A percentile compares a stretch with the other conserved stretches of the same genome.
Conservation (phyloP, 2,888 invertebrate species). For the Flexamia atlantica region DNA sequence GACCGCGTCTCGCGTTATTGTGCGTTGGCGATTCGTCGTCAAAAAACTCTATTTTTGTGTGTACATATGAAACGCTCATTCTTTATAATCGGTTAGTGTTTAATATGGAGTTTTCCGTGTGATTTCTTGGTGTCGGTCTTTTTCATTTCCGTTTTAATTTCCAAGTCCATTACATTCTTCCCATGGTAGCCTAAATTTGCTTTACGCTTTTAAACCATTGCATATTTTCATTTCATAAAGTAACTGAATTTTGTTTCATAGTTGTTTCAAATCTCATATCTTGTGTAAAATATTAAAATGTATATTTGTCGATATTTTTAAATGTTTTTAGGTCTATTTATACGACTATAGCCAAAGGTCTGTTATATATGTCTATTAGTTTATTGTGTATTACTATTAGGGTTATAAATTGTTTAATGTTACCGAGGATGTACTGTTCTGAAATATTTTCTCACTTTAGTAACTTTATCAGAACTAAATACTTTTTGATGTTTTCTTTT, state of each 20-base stretch:
- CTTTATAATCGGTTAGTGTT: conserved; percentile 39
- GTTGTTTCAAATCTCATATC: conserved; percentile 22
- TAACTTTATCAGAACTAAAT: not conserved
- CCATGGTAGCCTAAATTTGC: not conserved
- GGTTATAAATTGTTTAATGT: conserved; percentile 63
- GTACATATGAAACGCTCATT: conserved; percentile 54
- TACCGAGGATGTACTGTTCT: conserved; percentile 54
- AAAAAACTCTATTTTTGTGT: conserved; percentile 54
- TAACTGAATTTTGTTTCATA: not conserved
- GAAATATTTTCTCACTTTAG: conserved; percentile 25
- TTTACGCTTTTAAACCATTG: not conserved
- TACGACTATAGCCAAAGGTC: conserved; percentile 64
- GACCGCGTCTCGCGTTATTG: conserved; percentile 25
- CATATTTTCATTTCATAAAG: not conserved
- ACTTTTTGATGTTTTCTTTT: conserved; percentile 43
- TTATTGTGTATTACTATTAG: conserved; percentile 58
- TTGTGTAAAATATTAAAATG: conserved; percentile 49
- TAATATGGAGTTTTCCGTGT: conserved; percentile 33
- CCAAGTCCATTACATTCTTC: not conserved
- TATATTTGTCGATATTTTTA: conserved; percentile 65
- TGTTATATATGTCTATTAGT: conserved; percentile 63
- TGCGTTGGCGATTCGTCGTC: conserved; percentile 19
- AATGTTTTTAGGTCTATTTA: conserved; percentile 61
- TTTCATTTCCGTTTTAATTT: not conserved
- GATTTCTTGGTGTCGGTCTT: conserved; percentile 51